These are phyloP conservation scores for Drosophila saltans DNA, from an alignment of 1,140 invertebrate genomes.

Conservation along the genomic window DNA sequence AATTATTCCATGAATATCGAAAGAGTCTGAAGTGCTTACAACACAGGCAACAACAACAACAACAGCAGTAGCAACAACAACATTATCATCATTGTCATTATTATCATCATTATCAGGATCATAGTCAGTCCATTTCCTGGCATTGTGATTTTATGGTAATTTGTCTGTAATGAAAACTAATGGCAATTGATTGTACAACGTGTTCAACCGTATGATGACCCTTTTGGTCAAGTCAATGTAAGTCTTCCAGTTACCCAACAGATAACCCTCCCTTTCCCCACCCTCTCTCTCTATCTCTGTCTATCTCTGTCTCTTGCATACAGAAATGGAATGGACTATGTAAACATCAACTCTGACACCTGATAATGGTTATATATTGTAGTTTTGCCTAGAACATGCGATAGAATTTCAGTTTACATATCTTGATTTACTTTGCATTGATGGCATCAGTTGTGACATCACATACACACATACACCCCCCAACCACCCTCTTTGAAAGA, in stretches of 20 bases:
- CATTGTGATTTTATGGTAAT: conserved; percentile 79
- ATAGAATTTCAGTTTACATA: conserved; percentile 1
- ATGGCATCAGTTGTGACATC: conserved; percentile 2
- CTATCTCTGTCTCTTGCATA: background rate
- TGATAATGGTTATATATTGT: conserved; percentile 68
- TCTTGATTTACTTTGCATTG: conserved; percentile 4
- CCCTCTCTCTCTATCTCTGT: too few species aligned
- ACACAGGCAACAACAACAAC: conserved; percentile 29
- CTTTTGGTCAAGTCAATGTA: conserved; percentile 27
- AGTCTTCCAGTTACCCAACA: conserved; percentile 2
- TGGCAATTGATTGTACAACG: conserved; percentile 79
- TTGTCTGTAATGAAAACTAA: conserved; percentile 78
- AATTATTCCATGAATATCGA: conserved; percentile 81
- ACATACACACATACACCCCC: background rate
- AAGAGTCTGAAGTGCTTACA: conserved; percentile 56
- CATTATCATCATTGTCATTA: background rate
- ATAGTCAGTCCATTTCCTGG: conserved; percentile 38
- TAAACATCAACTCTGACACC: conserved; percentile 62
- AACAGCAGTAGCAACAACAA: conserved; percentile 20
- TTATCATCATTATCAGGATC: background rate
- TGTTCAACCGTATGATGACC: conserved; percentile 48
- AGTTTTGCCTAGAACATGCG: conserved; percentile 12
- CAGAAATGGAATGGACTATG: conserved; percentile 59
- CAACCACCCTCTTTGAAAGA: too few species aligned
- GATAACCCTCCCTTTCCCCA: too few species aligned